Percentiles rank a stretch among this genome's conserved stretches.
phyloP scores from a whole-genome alignment of 2,797 vertebrate genomes.

The Nannoperca obscura region DNA sequence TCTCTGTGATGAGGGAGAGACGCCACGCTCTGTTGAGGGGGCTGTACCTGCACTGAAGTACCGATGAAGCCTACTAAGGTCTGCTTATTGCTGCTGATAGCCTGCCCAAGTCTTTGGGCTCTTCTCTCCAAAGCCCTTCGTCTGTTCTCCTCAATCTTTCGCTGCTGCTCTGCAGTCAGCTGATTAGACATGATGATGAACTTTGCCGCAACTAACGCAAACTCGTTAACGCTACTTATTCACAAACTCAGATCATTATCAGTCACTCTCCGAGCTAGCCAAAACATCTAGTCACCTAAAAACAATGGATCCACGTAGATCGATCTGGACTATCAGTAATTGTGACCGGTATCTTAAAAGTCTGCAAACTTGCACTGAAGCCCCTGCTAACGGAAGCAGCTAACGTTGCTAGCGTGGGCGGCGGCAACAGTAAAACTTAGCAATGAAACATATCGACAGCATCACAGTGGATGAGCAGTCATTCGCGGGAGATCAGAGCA shows the following conservation, averaged over 20 bases:
- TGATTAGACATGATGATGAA: constrained; percentile 85
- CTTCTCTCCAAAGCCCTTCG: constrained; percentile 91
- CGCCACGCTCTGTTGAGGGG: not conserved
- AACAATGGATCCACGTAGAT: not conserved
- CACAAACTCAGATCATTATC: not conserved
- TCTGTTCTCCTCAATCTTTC: constrained; percentile 94
- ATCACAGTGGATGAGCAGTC: not conserved
- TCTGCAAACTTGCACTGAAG: not conserved
- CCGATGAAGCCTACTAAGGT: constrained; percentile 5
- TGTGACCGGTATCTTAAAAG: too few relatives aligned
- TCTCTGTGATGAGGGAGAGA: constrained; percentile 12
- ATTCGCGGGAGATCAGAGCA: rapidly evolving
- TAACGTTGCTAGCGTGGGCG: constrained; percentile 38
- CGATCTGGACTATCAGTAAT: not conserved
- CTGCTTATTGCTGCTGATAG: constrained; percentile 41
- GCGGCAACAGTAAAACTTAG: not conserved
- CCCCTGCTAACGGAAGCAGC: constrained; percentile 42
- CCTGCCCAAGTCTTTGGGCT: constrained; percentile 89
- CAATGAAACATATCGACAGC: not conserved
- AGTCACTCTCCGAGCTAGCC: not conserved
- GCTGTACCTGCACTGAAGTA: constrained; percentile 16
- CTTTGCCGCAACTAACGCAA: constrained; percentile 9
- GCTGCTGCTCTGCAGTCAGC: constrained; percentile 92
- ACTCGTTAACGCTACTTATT: not conserved
- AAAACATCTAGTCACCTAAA: not conserved